phyloP scores from a whole-genome alignment of 1,140 invertebrate species.

The Gryllus bimaculatus region DNA sequence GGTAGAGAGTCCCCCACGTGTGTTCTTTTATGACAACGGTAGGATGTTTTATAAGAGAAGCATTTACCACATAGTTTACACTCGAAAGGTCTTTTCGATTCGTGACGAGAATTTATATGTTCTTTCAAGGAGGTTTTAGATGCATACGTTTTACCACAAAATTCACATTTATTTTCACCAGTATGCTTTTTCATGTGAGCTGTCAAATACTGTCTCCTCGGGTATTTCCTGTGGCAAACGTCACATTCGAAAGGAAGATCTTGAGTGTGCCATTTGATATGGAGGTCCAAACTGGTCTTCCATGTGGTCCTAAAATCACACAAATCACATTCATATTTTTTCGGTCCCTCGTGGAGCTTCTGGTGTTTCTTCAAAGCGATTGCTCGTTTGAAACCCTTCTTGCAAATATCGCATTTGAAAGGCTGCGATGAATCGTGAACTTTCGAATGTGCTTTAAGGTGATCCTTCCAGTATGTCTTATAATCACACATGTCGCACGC shows the following conservation, averaged over 20 bases:
- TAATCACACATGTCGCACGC: conserved; percentile 41
- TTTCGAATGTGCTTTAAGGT: conserved; percentile 34
- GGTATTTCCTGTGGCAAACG: conserved; percentile 30
- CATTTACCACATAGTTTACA: not conserved
- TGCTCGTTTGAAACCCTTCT: conserved; percentile 36
- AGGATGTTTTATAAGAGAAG: not conserved
- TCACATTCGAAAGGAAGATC: conserved; percentile 31
- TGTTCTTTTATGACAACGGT: not conserved
- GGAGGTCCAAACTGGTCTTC: conserved; percentile 24
- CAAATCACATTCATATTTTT: not conserved
- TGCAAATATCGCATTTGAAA: conserved; percentile 38
- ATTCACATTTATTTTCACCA: conserved; percentile 27
- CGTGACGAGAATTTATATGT: not conserved
- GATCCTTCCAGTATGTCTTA: conserved; percentile 33
- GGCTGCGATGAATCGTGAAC: conserved; percentile 39
- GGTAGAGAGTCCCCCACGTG: not conserved
- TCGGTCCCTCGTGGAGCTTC: conserved; percentile 40
- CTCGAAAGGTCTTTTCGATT: not conserved
- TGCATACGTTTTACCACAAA: conserved; percentile 30
- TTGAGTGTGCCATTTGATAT: conserved; percentile 52
- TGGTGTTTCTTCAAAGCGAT: conserved; percentile 32
- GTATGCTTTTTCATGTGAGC: conserved; percentile 23
- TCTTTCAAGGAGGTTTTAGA: not conserved
- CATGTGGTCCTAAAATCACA: conserved; percentile 6
- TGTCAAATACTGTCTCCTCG: conserved; percentile 28